Conservation (phyloP, 2,113 vertebrate genomes). For the Centrocercus urophasianus region DNA sequence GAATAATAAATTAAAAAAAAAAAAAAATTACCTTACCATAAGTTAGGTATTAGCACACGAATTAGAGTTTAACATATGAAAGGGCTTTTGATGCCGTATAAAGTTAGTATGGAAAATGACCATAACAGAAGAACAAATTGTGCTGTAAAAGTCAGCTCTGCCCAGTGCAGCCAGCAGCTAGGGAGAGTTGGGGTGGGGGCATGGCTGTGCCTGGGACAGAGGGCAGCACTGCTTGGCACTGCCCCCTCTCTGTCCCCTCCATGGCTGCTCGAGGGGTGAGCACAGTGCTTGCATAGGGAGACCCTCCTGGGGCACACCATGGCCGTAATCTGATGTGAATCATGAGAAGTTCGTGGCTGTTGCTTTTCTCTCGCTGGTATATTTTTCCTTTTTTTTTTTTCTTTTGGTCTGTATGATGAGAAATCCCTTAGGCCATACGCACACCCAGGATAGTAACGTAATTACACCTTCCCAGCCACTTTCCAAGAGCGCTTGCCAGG, state of each 20-base stretch:
- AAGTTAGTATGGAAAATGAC: constrained; percentile 66
- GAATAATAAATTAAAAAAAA: constrained; percentile 55
- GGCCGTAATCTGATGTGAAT: rapidly evolving
- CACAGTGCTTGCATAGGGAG: neutral
- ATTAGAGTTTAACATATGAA: constrained; percentile 79
- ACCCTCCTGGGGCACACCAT: neutral
- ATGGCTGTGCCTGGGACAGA: neutral
- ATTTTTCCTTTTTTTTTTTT: neutral
- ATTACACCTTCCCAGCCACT: constrained; percentile 42
- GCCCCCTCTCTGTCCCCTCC: neutral
- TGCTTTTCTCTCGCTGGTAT: neutral
- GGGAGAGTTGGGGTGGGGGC: neutral
- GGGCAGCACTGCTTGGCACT: neutral
- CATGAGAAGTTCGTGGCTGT: neutral
- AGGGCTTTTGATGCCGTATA: constrained; percentile 62
- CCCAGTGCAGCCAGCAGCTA: rapidly evolving
- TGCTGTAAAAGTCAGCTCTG: neutral
- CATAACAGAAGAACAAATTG: constrained; percentile 61
- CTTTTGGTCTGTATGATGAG: neutral
- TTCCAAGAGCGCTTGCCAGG: neutral
- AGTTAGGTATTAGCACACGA: constrained; percentile 77
- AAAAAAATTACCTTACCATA: constrained; percentile 75
- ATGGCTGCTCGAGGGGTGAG: neutral
- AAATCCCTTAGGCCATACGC: neutral
- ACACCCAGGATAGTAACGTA: neutral